A percentile compares a stretch with the other conserved stretches of the same genome.
phyloP scores from a whole-genome alignment of 2,888 invertebrate genomes.

The Dynastes hyllus region DNA sequence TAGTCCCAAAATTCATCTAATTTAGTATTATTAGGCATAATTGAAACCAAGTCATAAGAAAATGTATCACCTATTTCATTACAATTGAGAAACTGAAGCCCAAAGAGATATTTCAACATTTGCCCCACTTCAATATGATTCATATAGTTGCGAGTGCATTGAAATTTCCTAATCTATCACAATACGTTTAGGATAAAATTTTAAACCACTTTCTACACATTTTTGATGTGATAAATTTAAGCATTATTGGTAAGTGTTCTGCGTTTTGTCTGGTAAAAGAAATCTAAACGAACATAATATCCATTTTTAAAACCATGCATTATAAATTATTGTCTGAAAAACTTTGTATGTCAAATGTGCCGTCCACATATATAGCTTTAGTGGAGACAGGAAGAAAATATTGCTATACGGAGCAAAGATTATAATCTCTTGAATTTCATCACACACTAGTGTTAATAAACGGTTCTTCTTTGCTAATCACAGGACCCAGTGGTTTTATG shows the following conservation, averaged over 20 bases:
- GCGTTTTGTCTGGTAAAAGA: neutral
- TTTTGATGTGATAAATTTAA: conserved; percentile 8
- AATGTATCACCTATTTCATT: conserved; percentile 14
- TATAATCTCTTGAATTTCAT: no score
- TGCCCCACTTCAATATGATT: neutral
- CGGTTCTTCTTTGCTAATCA: no score
- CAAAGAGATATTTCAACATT: neutral
- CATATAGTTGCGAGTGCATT: neutral
- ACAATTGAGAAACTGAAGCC: neutral
- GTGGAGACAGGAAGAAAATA: no score
- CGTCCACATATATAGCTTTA: neutral
- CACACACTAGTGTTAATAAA: no score
- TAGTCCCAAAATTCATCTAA: conserved; percentile 20
- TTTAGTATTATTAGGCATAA: conserved; percentile 12
- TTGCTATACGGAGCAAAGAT: no score
- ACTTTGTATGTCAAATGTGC: conserved; percentile 12
- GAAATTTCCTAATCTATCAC: conserved; percentile 5
- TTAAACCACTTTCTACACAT: conserved; percentile 15
- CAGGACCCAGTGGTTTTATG: no score
- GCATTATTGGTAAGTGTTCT: neutral
- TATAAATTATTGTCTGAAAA: conserved; percentile 4
- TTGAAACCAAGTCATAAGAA: conserved; percentile 13
- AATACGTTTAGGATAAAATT: conserved; percentile 1
- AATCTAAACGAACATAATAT: conserved; percentile 6
- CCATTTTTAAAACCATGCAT: conserved; percentile 8